Percentiles rank a stretch among this genome's conserved stretches.
phyloP scores from a whole-genome alignment of 2,113 vertebrate genomes.

The Nicator chloris region DNA sequence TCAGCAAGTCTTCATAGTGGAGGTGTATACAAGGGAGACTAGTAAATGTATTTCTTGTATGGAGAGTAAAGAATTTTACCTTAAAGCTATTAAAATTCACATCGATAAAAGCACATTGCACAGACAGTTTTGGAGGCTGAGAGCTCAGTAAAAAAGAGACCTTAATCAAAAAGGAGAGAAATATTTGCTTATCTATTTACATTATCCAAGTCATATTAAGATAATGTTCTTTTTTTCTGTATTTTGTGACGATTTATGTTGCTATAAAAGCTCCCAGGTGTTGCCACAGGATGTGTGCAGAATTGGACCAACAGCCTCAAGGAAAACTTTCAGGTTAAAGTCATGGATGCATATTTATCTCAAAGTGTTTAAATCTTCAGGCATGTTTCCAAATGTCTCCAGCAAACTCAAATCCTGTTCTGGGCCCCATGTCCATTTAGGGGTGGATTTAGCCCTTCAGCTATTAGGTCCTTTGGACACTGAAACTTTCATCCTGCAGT shows the following conservation, averaged over 20 bases:
- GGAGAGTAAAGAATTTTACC: background rate
- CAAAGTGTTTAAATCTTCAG: background rate
- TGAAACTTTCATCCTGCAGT: background rate
- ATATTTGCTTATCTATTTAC: background rate
- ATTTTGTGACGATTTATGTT: background rate
- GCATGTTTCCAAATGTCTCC: background rate
- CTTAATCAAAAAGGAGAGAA: background rate
- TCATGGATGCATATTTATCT: background rate
- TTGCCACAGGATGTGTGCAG: background rate
- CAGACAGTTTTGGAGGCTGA: background rate
- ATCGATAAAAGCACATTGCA: background rate
- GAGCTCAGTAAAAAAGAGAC: background rate
- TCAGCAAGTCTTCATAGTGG: background rate
- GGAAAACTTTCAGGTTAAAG: background rate
- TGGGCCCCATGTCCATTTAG: accelerated
- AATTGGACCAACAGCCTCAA: background rate
- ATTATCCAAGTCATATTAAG: background rate
- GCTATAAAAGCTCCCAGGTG: background rate
- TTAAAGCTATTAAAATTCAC: background rate
- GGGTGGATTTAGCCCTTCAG: background rate
- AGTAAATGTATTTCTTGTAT: background rate
- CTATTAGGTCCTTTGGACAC: background rate
- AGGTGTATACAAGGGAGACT: background rate
- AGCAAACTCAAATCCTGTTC: background rate
- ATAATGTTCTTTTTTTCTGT: background rate